Evolutionary conservation across 2,888 invertebrate genomes (phyloP), one percentile per base, ranked within the genome.

Genomic region (Hemicrepidius hirtus): DNA sequence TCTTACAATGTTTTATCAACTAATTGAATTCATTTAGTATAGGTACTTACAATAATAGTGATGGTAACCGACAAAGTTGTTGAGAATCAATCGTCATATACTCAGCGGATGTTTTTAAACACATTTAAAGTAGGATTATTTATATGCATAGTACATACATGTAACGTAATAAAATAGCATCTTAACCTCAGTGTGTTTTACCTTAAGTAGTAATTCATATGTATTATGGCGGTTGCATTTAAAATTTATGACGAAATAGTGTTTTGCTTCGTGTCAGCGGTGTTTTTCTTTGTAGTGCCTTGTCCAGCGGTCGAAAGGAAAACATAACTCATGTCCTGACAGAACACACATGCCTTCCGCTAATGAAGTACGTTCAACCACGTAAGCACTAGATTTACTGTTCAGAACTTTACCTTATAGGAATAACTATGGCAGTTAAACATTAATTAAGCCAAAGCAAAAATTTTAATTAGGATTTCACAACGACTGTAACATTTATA

Each of bases 321-420:
- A 82, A 80, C 82, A 84, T 84, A 84, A 83, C 80, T 84, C 83
- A 82, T 78, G 77, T 65, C 75, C 78, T 82, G 84, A 84, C 84
- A 82, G 79, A 80, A 82, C 82, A 82, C 84, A 84, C 84, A 84
- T 83, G 83, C 82, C 82, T 83, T 79, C 76, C 77, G 79, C 80
- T 82, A 80, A 80, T 80, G 80, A 79, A 75, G 76, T 75, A 73
- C 75, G 73, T 76, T 75, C 75, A 75, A 74, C 73, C 71, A 71
- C 72, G 68, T 73, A 64, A 62, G 50, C 41, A 63, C 24, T 59
- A 44, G 44, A 66, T 60, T 66, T 60, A 60, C 62, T 24, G 53
- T 67, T 41, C 32, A 67, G 59, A 65, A 53, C 59, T 32, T 70
- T 57, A 21, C 70, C 70, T 57, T 67, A 71, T 67, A 66, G 16